These are phyloP conservation scores for Eilema griseolum DNA, from an alignment of 2,888 invertebrate genomes.

Conservation along the genomic window DNA sequence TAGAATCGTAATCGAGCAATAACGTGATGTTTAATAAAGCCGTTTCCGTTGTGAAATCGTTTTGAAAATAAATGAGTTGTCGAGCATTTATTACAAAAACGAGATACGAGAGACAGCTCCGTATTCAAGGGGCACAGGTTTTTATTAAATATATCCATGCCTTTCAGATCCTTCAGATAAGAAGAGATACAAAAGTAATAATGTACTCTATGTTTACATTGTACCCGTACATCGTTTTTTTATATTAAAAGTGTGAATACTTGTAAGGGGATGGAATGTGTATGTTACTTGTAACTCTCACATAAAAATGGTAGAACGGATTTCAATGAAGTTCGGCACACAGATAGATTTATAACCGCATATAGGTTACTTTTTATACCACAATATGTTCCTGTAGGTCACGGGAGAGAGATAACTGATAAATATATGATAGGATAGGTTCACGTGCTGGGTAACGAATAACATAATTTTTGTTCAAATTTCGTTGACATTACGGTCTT, in stretches of 20 bases:
- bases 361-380: no score
- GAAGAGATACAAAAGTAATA: not conserved
- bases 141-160: not conserved
- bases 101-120: not conserved
- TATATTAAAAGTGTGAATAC: no score
- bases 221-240: not conserved
- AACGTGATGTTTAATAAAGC: constrained; percentile 20
- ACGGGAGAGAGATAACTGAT: no score
- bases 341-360: no score
- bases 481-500: not conserved
- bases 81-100: not conserved
- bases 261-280: no score
- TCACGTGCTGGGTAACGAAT: not conserved
- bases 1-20: constrained; percentile 14
- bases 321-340: no score
- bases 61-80: constrained; percentile 16
- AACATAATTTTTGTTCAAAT: not conserved
- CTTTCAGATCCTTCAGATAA: not conserved
- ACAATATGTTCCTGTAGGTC: no score
- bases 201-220: not conserved
- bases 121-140: not conserved
- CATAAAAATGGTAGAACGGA: no score
- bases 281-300: no score
- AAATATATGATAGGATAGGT: no score
- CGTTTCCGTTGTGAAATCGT: constrained; percentile 18